These are phyloP conservation scores for Cantharis rustica DNA, from an alignment of 2,888 invertebrate genomes.

Conservation along the genomic window DNA sequence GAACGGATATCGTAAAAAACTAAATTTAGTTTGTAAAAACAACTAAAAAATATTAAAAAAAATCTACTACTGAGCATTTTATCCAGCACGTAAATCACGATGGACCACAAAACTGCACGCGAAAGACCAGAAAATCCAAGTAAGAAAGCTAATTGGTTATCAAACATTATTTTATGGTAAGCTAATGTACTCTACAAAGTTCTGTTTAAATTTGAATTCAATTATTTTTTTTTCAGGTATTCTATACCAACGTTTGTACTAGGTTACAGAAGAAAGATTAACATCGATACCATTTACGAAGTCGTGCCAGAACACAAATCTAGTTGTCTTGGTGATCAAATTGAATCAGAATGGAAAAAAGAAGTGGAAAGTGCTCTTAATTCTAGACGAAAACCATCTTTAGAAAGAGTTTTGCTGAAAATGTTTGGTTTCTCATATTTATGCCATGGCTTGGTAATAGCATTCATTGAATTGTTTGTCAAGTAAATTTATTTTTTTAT, in stretches of 20 bases:
- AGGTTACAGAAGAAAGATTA: slow-evolving; percentile 55
- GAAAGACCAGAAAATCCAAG: neutral
- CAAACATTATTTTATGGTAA: neutral
- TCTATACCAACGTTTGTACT: slow-evolving; percentile 55
- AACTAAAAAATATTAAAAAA: no score
- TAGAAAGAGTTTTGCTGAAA: slow-evolving; percentile 40
- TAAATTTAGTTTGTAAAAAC: no score
- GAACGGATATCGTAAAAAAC: no score
- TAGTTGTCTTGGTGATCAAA: slow-evolving; percentile 50
- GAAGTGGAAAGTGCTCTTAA: slow-evolving; percentile 27
- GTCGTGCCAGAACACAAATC: slow-evolving; percentile 56
- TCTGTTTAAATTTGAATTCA: neutral
- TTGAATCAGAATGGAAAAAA: slow-evolving; percentile 50
- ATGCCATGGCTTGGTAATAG: neutral
- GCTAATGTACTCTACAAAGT: neutral
- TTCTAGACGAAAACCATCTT: slow-evolving; percentile 37
- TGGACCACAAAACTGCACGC: neutral
- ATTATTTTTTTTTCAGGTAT: slow-evolving; percentile 53
- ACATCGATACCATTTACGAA: slow-evolving; percentile 56
- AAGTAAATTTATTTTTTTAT: neutral
- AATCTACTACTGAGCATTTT: no score
- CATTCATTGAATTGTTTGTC: neutral
- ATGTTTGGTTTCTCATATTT: slow-evolving; percentile 35
- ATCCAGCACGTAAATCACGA: neutral
- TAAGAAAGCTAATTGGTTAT: neutral